phyloP scores from a whole-genome alignment of 1,140 invertebrate species.

The Helicoverpa armigera region DNA sequence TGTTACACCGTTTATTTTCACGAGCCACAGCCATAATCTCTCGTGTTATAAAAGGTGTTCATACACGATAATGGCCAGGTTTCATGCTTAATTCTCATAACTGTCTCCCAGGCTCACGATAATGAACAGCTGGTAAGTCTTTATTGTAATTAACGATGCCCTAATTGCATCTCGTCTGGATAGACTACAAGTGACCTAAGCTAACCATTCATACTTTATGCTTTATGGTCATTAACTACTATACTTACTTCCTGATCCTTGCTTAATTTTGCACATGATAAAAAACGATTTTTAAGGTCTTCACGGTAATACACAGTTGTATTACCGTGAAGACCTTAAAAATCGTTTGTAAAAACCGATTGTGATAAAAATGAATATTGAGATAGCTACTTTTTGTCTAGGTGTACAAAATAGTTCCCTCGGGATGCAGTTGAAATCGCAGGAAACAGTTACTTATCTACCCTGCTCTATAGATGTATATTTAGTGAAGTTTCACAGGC shows the following conservation, averaged over 20 bases:
- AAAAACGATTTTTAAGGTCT: not conserved
- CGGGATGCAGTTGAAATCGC: too few relatives aligned
- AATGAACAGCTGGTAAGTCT: constrained; percentile 44
- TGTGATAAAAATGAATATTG: too few relatives aligned
- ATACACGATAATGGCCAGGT: constrained; percentile 18
- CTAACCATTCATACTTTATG: constrained; percentile 20
- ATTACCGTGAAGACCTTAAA: too few relatives aligned
- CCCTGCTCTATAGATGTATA: too few relatives aligned
- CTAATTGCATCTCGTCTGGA: constrained; percentile 59
- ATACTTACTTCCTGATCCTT: not conserved
- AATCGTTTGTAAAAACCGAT: too few relatives aligned
- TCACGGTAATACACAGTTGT: too few relatives aligned
- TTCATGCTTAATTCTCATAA: constrained; percentile 40
- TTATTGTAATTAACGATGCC: constrained; percentile 62
- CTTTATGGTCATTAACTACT: not conserved
- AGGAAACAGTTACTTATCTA: too few relatives aligned
- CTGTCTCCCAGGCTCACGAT: constrained; percentile 57
- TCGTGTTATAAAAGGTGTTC: constrained; percentile 1
- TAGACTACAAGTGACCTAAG: constrained; percentile 33
- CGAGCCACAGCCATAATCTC: not conserved
- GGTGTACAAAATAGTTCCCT: too few relatives aligned
- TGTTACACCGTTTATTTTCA: not conserved
- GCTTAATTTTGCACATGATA: not conserved
- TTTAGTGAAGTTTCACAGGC: too few relatives aligned
- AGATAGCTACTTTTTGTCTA: too few relatives aligned